A percentile compares a stretch with the other conserved stretches of the same genome.
Evolutionary conservation across 2,113 vertebrate species (phyloP).

Genomic region (Rattus rattus): DNA sequence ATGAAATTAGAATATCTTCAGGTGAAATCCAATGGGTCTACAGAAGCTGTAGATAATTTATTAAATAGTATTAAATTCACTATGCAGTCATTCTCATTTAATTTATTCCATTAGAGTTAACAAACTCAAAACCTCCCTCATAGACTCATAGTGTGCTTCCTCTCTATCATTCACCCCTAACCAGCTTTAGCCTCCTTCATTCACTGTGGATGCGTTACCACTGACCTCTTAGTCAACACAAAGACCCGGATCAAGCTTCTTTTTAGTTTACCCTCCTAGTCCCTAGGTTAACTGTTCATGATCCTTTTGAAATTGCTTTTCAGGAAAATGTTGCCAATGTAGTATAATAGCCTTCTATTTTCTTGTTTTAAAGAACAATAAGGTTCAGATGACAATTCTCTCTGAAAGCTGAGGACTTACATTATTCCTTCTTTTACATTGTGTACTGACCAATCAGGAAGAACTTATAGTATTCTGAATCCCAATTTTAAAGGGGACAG

Average conservation of each 20-base stretch:
- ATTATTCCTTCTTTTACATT: background rate
- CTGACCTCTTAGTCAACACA: background rate
- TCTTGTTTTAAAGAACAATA: slow-evolving; percentile 39
- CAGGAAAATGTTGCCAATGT: slow-evolving; percentile 26
- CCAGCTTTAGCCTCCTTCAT: background rate
- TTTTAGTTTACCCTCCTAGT: background rate
- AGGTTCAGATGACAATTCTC: background rate
- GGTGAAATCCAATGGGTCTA: background rate
- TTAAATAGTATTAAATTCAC: background rate
- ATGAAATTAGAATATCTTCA: slow-evolving; percentile 31
- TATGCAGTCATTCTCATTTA: background rate
- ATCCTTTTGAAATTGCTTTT: slow-evolving; percentile 19
- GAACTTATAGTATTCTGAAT: slow-evolving; percentile 25
- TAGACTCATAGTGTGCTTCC: background rate
- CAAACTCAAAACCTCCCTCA: background rate
- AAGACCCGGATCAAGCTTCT: background rate
- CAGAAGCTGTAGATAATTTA: background rate
- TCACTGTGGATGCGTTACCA: background rate
- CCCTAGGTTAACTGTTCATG: background rate
- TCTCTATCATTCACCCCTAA: background rate
- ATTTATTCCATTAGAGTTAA: background rate
- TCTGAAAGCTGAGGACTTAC: slow-evolving; percentile 4
- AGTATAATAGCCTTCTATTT: background rate
- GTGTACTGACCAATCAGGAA: background rate
- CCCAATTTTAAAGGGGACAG: background rate